Percentiles rank a stretch among this genome's conserved stretches.
phyloP scores from a whole-genome alignment of 2,888 invertebrate genomes.

The Dolichopus griseipennis region DNA sequence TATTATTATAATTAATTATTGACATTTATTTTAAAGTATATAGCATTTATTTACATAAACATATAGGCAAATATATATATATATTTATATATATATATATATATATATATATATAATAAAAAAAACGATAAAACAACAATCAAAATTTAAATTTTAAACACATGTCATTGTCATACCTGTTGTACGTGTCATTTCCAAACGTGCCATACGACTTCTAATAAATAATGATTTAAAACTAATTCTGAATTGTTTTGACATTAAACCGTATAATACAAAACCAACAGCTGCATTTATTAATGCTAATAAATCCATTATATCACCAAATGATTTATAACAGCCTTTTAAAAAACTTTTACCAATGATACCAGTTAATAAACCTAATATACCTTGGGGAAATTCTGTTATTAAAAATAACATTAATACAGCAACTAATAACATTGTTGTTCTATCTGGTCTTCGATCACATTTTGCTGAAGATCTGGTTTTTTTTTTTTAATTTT shows the following conservation, averaged over 20 bases:
- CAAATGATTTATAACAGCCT: slow-evolving; percentile 69
- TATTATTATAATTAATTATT: too few species aligned
- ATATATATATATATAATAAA: not conserved
- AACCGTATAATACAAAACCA: slow-evolving; percentile 87
- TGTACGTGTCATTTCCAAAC: slow-evolving; percentile 38
- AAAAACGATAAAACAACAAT: slow-evolving; percentile 9
- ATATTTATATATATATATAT: too few species aligned
- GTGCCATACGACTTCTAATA: slow-evolving; percentile 56
- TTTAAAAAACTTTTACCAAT: slow-evolving; percentile 63
- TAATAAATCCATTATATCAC: slow-evolving; percentile 81
- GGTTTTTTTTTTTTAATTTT: not conserved
- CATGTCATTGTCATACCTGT: slow-evolving; percentile 41
- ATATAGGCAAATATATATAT: not conserved
- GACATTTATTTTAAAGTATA: too few species aligned
- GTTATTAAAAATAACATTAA: slow-evolving; percentile 77
- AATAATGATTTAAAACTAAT: slow-evolving; percentile 61
- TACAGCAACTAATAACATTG: slow-evolving; percentile 80
- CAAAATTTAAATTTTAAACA: slow-evolving; percentile 34
- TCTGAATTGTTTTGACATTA: slow-evolving; percentile 90
- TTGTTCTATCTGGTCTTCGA: slow-evolving; percentile 75
- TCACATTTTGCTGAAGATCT: slow-evolving; percentile 49
- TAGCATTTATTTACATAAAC: too few species aligned
- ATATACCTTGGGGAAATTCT: slow-evolving; percentile 75
- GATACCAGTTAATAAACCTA: slow-evolving; percentile 62
- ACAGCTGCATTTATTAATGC: slow-evolving; percentile 86